Base-by-base conservation (phyloP, 2,888 invertebrate species). In the Heliconius ethilla region DNA sequence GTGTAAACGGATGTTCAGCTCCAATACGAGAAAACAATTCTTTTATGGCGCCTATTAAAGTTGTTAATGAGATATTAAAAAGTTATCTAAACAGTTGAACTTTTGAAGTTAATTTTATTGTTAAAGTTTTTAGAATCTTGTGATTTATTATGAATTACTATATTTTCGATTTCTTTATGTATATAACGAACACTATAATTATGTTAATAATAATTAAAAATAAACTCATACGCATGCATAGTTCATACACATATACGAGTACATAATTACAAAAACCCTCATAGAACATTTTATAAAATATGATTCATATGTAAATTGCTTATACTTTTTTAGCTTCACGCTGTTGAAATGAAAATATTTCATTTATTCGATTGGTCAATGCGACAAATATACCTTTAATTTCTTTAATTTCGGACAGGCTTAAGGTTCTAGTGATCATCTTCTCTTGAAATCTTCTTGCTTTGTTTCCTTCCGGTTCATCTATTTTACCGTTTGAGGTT, bases 1-100 rank as follows among this genome's bases (percentile, higher is more conserved):
- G 77, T 7, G 81, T 81, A 25, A 82, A 81, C 22, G 75, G 77
- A n/a, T 79, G 79, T 22, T 79, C 78, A 1, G 55, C 11, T 45
- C 66, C 70, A 4, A 77, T 69, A 9, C 75, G 75, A n/a, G 76
- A 77, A 11, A 81, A 40, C 45, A 82, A 13, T 40, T 40, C 40
- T 40, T 79, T 70, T 9, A 82, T 51, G 27, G 76, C 80, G 15
- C 79, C 82, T 81, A 79, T 33, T 70, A n/a, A 65, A 22, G 55
- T 70, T 65, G 37, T 27, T 76, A 13, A 25, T 51, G 29, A 29
- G 4, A 59, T 22, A 45, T 69, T 15, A 25, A 40, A 67, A 25
- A 15, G 15, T 27, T 27, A 67, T 10, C 1, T n/a, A 37, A 22
- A 65, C 27, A 29, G 37, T 22, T 3, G 22, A 66, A n/a, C 10